Percentiles rank a stretch among this genome's conserved stretches.
Evolutionary conservation across 1,140 invertebrate species (phyloP).

Genomic region (Bombus affinis): DNA sequence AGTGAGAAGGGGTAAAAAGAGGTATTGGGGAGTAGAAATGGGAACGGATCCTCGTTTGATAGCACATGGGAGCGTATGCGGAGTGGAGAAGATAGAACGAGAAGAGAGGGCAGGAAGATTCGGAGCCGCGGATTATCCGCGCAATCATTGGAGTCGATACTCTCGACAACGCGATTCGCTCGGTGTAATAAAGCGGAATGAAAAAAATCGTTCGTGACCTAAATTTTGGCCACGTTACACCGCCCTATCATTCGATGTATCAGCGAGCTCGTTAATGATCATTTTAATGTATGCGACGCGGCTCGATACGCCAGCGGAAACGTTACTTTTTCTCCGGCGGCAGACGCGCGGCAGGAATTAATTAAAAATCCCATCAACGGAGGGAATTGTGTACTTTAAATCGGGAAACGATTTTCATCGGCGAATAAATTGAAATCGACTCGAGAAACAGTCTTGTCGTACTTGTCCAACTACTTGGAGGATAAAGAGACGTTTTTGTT

Average conservation of each 20-base stretch:
- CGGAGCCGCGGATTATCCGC: constrained; percentile 13
- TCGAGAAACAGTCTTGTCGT: not conserved
- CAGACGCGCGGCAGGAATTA: constrained; percentile 23
- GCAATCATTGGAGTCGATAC: constrained; percentile 23
- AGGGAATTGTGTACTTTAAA: constrained; percentile 33
- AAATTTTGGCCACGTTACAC: constrained; percentile 17
- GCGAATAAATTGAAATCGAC: constrained; percentile 42
- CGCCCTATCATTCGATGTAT: constrained; percentile 22
- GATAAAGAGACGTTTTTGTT: constrained; percentile 9
- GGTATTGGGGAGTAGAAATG: not conserved
- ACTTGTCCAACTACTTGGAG: constrained; percentile 4
- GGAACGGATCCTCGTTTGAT: not conserved
- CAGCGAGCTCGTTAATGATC: constrained; percentile 35
- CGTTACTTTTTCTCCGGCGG: not conserved
- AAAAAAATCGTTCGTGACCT: constrained; percentile 47
- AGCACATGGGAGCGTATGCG: too few species aligned
- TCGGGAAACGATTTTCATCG: constrained; percentile 37
- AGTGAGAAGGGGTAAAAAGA: not conserved
- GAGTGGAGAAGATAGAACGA: not conserved
- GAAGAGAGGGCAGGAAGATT: not conserved
- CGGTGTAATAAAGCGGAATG: constrained; percentile 36
- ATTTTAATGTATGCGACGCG: constrained; percentile 31
- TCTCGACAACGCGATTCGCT: not conserved
- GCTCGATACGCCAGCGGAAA: not conserved
- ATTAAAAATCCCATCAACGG: constrained; percentile 46